A percentile compares a stretch with the other conserved stretches of the same genome.
phyloP scores from a whole-genome alignment of 2,797 vertebrate genomes.

The Dicrostonyx torquatus region DNA sequence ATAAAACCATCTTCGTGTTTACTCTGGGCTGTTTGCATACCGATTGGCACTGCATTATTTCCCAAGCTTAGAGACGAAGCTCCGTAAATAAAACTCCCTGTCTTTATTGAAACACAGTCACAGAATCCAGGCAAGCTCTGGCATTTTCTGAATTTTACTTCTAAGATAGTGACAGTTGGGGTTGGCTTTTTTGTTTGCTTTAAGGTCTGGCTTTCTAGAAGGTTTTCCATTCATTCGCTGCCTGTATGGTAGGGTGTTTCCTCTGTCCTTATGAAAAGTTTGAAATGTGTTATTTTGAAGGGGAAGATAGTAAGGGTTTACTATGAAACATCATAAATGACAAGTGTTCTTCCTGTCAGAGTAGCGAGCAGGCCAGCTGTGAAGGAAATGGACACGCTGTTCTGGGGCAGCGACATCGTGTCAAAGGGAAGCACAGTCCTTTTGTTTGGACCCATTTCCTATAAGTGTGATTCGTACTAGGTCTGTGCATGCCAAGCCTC shows the following conservation, averaged over 20 bases:
- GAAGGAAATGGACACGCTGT: constrained; percentile 86
- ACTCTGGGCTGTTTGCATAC: constrained; percentile 43
- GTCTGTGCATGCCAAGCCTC: constrained; percentile 82
- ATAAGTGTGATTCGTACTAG: constrained; percentile 85
- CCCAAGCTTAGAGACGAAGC: constrained; percentile 54
- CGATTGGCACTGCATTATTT: constrained; percentile 51
- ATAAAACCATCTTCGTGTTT: constrained; percentile 34
- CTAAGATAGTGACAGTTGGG: constrained; percentile 3
- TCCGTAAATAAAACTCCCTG: constrained; percentile 45
- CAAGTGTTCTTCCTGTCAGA: constrained; percentile 78
- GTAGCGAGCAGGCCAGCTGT: constrained; percentile 83
- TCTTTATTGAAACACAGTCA: constrained; percentile 62
- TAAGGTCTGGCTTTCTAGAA: constrained; percentile 7
- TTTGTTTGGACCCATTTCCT: constrained; percentile 88
- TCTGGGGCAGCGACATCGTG: constrained; percentile 85
- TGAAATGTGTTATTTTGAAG: constrained; percentile 31
- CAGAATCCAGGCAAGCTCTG: constrained; percentile 41
- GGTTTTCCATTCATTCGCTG: neutral
- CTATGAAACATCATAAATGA: constrained; percentile 77
- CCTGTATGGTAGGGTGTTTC: neutral
- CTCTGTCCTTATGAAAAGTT: neutral
- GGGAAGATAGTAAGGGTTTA: constrained; percentile 62
- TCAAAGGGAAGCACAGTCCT: constrained; percentile 84
- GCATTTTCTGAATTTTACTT: constrained; percentile 56
- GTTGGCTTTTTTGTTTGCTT: constrained; percentile 44